phyloP scores from a whole-genome alignment of 2,888 invertebrate species.

The Caenorhabditis imperialis region DNA sequence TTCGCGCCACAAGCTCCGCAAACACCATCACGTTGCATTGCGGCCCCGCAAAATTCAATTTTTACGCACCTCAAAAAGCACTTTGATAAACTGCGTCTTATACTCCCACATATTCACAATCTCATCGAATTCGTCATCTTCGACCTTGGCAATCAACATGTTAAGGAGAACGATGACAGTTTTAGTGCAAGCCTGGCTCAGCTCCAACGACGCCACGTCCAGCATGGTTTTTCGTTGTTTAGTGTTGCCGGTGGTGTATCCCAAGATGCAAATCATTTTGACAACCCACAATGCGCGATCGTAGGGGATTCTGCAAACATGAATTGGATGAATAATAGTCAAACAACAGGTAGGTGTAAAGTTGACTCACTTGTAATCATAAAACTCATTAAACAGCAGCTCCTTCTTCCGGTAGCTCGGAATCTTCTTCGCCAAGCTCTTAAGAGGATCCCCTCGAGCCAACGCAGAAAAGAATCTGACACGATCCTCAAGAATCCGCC shows the following conservation, averaged over 20 bases:
- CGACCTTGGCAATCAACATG: background rate
- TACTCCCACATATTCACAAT: constrained; percentile 48
- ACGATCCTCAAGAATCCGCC: constrained; percentile 11
- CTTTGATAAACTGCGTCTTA: constrained; percentile 24
- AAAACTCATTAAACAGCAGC: constrained; percentile 60
- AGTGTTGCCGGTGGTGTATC: constrained; percentile 4
- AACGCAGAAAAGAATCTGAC: constrained; percentile 68
- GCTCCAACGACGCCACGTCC: constrained; percentile 27
- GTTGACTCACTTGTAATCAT: constrained; percentile 63
- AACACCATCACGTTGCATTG: too few relatives aligned
- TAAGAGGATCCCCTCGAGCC: constrained; percentile 51
- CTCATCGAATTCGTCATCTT: constrained; percentile 4
- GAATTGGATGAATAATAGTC: background rate
- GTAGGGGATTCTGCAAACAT: constrained; percentile 41
- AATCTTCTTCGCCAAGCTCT: constrained; percentile 42
- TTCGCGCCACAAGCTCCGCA: too few relatives aligned
- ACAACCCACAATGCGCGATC: constrained; percentile 55
- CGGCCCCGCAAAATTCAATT: too few relatives aligned
- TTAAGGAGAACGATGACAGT: background rate
- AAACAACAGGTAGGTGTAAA: too few relatives aligned
- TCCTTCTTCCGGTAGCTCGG: constrained; percentile 61
- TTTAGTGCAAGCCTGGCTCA: constrained; percentile 27
- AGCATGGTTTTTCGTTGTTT: constrained; percentile 45
- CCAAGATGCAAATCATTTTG: constrained; percentile 25
- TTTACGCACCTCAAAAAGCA: constrained; percentile 52